Evolutionary conservation across 2,113 vertebrate species (phyloP).

Genomic region (Halcyon senegalensis): DNA sequence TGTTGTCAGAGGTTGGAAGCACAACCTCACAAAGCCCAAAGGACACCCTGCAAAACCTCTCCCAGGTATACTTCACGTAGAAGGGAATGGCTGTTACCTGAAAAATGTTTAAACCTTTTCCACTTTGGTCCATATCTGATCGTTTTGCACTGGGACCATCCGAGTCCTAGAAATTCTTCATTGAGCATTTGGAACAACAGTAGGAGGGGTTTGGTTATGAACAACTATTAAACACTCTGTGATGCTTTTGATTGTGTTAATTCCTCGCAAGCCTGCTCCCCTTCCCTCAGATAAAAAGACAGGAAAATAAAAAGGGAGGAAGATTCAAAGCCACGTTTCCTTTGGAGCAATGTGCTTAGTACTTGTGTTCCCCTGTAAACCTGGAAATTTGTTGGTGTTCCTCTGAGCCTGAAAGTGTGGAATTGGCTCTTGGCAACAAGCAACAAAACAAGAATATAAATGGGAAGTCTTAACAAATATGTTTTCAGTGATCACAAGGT

Average conservation of each 20-base stretch:
- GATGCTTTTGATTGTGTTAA: background rate
- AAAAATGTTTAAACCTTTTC: background rate
- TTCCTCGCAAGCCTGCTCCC: accelerated
- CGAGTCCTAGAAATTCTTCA: background rate
- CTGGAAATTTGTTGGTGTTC: background rate
- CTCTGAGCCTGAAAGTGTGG: background rate
- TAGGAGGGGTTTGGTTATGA: background rate
- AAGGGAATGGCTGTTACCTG: background rate
- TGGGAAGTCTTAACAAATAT: background rate
- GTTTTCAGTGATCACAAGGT: background rate
- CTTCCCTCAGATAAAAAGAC: background rate
- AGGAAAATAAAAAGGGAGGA: background rate
- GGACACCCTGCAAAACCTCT: background rate
- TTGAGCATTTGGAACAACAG: background rate
- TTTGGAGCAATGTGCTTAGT: background rate
- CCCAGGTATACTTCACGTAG: background rate
- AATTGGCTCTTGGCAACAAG: background rate
- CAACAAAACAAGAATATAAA: background rate
- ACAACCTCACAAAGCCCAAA: background rate
- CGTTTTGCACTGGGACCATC: background rate
- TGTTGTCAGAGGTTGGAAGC: background rate
- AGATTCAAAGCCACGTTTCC: background rate
- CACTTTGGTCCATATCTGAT: background rate
- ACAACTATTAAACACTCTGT: background rate
- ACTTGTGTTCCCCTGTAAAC: background rate